Base-by-base conservation (phyloP, 2,113 vertebrate genomes). In the Pseudopipra pipra region DNA sequence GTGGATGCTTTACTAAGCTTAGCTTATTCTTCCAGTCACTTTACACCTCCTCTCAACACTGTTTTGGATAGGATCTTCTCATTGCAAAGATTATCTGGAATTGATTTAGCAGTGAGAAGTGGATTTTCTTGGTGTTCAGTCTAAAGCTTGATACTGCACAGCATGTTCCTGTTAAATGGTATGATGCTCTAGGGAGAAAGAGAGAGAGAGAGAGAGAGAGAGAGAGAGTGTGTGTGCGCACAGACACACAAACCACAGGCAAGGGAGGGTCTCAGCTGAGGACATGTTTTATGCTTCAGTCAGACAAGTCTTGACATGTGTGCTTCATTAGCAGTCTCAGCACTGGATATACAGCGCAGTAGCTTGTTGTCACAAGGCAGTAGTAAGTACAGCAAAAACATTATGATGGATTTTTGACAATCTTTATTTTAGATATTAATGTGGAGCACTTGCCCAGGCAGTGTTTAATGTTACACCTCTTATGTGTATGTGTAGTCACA, bases 251-350 rank as follows among this genome's bases (percentile, higher is more conserved):
- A 79, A 58, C 51, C 68, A 56, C 61, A 59, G 91, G 73, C 47
- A 31, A 85, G 89, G 95, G 96, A 96, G 93, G 93, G 61, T 85
- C 84, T 44, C 55, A 49, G 65, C 52, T 24, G n/a, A 71, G n/a
- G 73, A 94, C 52, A 65, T 90, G 58, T 91, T 96, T 95, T 83
- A 70, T 94, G 37, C 76, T 84, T 86, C 62, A 66, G 77, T 49
- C 49, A 91, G 90, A 74, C 97, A 96, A 96, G 97, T 86, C 96
- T 90, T 95, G 94, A 95, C 97, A 92, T 37, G 94, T 74, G 70
- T 59, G 78, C 84, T 72, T 90, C 62, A 24, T 80, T 90, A 87
- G 63, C 75, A 80, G 72, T 39, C 74, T 95, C 54, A 73, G 75
- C 11, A 1, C 65, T 80, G 65, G 33, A 31, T 52, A 54, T 31